phyloP scores from a whole-genome alignment of 2,888 invertebrate genomes.

The Parnassius mnemosyne region DNA sequence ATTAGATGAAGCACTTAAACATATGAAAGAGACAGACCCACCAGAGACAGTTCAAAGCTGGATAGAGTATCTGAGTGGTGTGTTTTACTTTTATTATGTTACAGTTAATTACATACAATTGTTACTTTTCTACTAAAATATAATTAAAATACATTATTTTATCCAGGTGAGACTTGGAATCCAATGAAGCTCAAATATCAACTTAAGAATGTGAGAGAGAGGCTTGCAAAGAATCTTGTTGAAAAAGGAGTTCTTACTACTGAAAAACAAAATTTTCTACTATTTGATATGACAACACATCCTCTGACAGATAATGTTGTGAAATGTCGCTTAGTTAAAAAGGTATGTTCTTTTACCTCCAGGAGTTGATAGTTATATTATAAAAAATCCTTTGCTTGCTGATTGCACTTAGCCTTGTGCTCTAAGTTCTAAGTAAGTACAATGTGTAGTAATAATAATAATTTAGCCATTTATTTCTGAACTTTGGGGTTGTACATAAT shows the following conservation, averaged over 20 bases:
- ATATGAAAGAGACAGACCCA: slow-evolving; percentile 98
- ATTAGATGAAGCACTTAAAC: slow-evolving; percentile 96
- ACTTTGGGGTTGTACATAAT: too few relatives aligned
- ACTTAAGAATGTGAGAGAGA: slow-evolving; percentile 98
- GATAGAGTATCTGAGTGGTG: slow-evolving; percentile 99
- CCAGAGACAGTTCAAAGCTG: slow-evolving; percentile 98
- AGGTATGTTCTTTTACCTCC: slow-evolving; percentile 77
- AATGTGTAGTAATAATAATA: too few relatives aligned
- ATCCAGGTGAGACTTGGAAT: slow-evolving; percentile 99
- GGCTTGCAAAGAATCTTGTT: slow-evolving; percentile 99
- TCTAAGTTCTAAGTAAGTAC: too few relatives aligned
- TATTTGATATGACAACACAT: slow-evolving; percentile 99
- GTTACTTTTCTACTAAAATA: neutral
- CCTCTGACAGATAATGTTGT: slow-evolving; percentile 97
- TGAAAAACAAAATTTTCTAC: slow-evolving; percentile 99
- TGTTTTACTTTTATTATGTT: slow-evolving; percentile 41
- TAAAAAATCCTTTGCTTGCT: too few relatives aligned
- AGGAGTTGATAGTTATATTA: too few relatives aligned
- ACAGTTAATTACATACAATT: neutral
- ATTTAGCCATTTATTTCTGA: too few relatives aligned
- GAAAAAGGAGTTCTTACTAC: slow-evolving; percentile 99
- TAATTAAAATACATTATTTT: slow-evolving; percentile 1
- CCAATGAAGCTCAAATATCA: slow-evolving; percentile 99
- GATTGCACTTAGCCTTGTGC: too few relatives aligned
- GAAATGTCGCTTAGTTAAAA: slow-evolving; percentile 98